Evolutionary conservation across 1,140 invertebrate species (phyloP).

Genomic region (Myzus persicae): DNA sequence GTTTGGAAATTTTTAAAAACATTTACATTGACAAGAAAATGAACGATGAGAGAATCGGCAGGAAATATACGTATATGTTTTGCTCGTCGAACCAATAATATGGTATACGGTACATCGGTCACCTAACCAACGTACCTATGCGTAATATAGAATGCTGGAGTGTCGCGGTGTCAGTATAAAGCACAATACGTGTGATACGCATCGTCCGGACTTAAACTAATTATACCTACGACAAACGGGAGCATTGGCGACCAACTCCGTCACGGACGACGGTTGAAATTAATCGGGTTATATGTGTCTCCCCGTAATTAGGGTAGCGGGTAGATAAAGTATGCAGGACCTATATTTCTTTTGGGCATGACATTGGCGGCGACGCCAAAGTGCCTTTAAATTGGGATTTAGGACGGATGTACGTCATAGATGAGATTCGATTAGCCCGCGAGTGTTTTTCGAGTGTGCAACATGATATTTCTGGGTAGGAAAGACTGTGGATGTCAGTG

Average conservation of each 20-base stretch:
- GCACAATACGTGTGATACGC: not conserved
- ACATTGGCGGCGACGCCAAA: not conserved
- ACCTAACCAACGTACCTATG: too few species aligned
- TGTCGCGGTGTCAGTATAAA: not conserved
- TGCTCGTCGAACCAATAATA: too few species aligned
- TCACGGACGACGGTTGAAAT: not conserved
- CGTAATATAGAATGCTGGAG: too few species aligned
- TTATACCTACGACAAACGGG: not conserved
- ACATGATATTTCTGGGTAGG: not conserved
- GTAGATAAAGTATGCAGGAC: not conserved
- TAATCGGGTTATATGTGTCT: not conserved
- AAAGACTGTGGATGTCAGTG: not conserved
- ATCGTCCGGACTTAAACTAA: not conserved
- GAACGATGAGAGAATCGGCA: too few species aligned
- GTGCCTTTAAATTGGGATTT: not conserved
- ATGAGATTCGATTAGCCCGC: not conserved
- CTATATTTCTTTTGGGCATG: not conserved
- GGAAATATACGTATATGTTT: too few species aligned
- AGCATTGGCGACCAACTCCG: not conserved
- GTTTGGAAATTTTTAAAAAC: too few species aligned
- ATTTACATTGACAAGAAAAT: too few species aligned
- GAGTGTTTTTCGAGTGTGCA: not conserved
- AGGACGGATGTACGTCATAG: not conserved
- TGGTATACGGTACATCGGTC: too few species aligned
- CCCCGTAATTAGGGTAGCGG: not conserved